Percentiles rank a stretch among this genome's conserved stretches.
Evolutionary conservation across 2,888 invertebrate species (phyloP).

Genomic region (Rhamnusium bicolor): DNA sequence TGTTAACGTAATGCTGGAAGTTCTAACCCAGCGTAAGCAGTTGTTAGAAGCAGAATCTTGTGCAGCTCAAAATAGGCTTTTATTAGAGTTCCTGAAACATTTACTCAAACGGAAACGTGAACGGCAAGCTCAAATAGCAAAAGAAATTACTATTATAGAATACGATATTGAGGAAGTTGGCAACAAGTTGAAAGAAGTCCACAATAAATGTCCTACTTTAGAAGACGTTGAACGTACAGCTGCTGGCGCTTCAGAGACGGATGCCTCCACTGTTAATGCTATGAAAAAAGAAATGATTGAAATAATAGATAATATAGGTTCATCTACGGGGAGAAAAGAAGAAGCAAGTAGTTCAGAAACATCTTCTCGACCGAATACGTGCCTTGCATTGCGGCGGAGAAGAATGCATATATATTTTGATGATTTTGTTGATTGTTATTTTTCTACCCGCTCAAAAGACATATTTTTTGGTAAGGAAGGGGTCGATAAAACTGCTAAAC

Average conservation of each 20-base stretch:
- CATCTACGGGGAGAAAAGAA: conserved; percentile 66
- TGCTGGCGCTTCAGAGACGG: conserved; percentile 69
- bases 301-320: conserved; percentile 73
- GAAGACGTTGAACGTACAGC: conserved; percentile 73
- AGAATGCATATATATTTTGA: conserved; percentile 90
- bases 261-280: conserved; percentile 72
- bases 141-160: conserved; percentile 84
- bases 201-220: conserved; percentile 74
- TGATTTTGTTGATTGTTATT: conserved; percentile 91
- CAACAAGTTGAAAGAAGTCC: conserved; percentile 75
- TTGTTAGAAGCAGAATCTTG: conserved; percentile 86
- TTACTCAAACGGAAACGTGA: conserved; percentile 82
- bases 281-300: conserved; percentile 75
- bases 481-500: conserved; percentile 61
- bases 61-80: conserved; percentile 85
- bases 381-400: conserved; percentile 79
- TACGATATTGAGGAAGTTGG: conserved; percentile 83
- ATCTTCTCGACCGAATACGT: conserved; percentile 51
- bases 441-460: conserved; percentile 83
- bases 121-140: conserved; percentile 77
- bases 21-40: conserved; percentile 85
- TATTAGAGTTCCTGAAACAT: conserved; percentile 88
- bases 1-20: conserved; percentile 86
- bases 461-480: conserved; percentile 75
- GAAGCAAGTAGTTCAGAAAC: conserved; percentile 55